Percentiles rank a stretch among this genome's conserved stretches.
Evolutionary conservation across 1,140 invertebrate species (phyloP).

Genomic region (Anadara kagoshimensis): DNA sequence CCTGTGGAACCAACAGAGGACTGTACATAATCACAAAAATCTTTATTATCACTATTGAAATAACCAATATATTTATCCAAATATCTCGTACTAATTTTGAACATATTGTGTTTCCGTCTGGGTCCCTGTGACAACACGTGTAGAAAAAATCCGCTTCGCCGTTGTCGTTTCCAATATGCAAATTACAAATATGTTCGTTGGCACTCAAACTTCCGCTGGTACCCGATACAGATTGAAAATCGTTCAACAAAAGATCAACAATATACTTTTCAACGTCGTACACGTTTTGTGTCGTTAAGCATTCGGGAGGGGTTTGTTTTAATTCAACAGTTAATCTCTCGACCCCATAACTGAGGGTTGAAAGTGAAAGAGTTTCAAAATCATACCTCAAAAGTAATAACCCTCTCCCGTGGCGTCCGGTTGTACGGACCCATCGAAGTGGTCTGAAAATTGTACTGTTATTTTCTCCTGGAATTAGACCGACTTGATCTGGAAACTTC

Average conservation of each 20-base stretch:
- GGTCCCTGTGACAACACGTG: conserved; percentile 47
- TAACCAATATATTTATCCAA: conserved; percentile 48
- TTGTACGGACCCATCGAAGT: conserved; percentile 36
- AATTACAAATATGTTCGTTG: conserved; percentile 54
- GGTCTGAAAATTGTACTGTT: conserved; percentile 6
- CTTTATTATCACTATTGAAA: conserved; percentile 48
- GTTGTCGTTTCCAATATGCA: conserved; percentile 36
- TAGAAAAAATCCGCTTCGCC: conserved; percentile 50
- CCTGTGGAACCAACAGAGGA: conserved; percentile 50
- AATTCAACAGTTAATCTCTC: conserved; percentile 21
- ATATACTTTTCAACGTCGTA: conserved; percentile 22
- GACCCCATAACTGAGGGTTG: conserved; percentile 28
- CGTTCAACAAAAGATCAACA: conserved; percentile 44
- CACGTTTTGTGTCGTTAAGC: conserved; percentile 29
- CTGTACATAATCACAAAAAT: conserved; percentile 50
- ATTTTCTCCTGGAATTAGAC: not conserved
- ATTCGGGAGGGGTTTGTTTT: conserved; percentile 12
- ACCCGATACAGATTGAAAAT: conserved; percentile 28
- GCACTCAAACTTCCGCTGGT: conserved; percentile 24
- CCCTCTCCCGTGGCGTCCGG: conserved; percentile 47
- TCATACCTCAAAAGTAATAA: conserved; percentile 53
- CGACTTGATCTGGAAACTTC: not conserved
- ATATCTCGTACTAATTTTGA: conserved; percentile 40
- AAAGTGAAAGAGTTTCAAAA: conserved; percentile 55
- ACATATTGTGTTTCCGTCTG: conserved; percentile 38